Conservation (phyloP, 2,113 vertebrate genomes). For the Motacilla alba region DNA sequence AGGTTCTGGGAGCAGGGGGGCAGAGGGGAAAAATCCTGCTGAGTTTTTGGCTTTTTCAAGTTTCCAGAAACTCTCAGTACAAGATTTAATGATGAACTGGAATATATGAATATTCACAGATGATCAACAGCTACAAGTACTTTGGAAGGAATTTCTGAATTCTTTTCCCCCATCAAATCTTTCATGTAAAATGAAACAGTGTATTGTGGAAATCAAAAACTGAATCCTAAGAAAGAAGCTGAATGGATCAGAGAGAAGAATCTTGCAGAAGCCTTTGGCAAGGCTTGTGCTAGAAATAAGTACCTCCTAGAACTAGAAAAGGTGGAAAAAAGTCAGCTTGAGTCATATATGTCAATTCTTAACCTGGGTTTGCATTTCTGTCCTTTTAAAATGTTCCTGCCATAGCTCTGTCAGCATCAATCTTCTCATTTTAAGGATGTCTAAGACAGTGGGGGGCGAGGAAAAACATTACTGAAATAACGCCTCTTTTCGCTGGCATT, state of each 20-base stretch:
- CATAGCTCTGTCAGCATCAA: neutral
- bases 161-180: neutral
- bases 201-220: neutral
- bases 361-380: neutral
- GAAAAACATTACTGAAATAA: neutral
- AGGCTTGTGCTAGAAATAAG: neutral
- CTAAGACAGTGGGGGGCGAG: neutral
- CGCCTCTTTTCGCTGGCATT: neutral
- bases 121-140: neutral
- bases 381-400: neutral
- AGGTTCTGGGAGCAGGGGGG: neutral
- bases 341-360: neutral
- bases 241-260: neutral
- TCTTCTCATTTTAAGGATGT: neutral
- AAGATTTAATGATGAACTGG: neutral
- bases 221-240: neutral
- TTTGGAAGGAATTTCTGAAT: neutral
- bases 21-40: neutral
- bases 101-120: neutral
- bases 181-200: neutral
- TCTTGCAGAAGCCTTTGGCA: neutral
- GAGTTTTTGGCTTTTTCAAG: neutral
- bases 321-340: neutral
- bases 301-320: neutral
- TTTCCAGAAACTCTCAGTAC: neutral